Evolutionary conservation across 2,113 vertebrate genomes (phyloP).

Genomic region (Sciurus niger): DNA sequence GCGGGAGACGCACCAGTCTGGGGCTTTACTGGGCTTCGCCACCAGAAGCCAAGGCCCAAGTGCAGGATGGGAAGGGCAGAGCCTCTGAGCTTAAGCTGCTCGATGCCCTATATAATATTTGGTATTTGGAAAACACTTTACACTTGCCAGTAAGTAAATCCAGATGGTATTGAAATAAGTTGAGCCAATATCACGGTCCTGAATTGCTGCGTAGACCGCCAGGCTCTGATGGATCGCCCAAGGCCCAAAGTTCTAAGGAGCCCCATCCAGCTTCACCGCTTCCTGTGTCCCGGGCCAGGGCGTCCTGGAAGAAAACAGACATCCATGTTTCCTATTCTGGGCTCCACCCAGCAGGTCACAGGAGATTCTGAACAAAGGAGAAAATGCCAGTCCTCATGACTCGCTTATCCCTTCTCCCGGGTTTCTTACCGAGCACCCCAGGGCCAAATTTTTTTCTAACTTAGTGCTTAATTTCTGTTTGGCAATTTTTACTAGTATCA

Average conservation of each 20-base stretch:
- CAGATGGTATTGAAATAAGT: slow-evolving; percentile 67
- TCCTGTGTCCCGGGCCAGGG: slow-evolving; percentile 52
- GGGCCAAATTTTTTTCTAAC: background rate
- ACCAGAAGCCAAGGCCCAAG: background rate
- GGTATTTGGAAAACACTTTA: slow-evolving; percentile 69
- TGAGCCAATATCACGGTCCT: slow-evolving; percentile 29
- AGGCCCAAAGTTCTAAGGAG: slow-evolving; percentile 11
- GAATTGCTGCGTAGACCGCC: background rate
- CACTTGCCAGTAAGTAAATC: slow-evolving; percentile 71
- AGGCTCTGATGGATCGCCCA: slow-evolving; percentile 36
- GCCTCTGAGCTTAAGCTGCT: slow-evolving; percentile 11
- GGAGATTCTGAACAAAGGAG: slow-evolving; percentile 44
- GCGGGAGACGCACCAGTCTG: background rate
- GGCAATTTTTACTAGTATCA: background rate
- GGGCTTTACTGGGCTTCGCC: background rate
- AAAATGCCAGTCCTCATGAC: slow-evolving; percentile 22
- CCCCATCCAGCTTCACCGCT: slow-evolving; percentile 8
- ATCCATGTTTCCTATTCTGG: slow-evolving; percentile 47
- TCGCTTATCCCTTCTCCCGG: background rate
- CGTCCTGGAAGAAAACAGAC: slow-evolving; percentile 50
- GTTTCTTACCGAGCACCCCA: slow-evolving; percentile 4
- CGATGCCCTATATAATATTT: slow-evolving; percentile 41
- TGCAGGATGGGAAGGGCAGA: background rate
- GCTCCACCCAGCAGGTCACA: slow-evolving; percentile 37
- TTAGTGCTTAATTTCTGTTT: background rate